Percentiles rank a stretch among this genome's conserved stretches.
Evolutionary conservation across 1,140 invertebrate species (phyloP).

Genomic region (Brachionus asplanchnoidis): DNA sequence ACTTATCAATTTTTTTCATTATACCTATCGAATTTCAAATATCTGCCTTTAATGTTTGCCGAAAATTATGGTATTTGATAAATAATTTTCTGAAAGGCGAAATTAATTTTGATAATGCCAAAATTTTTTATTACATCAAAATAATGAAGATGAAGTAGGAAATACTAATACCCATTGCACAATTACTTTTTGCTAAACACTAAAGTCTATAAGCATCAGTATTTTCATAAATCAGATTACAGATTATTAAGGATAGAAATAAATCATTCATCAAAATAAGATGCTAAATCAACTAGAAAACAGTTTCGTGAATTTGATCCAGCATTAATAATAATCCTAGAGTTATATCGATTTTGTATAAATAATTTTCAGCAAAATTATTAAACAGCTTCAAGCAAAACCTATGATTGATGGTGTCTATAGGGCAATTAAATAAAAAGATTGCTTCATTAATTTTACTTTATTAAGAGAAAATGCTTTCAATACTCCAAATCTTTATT

Average conservation of each 20-base stretch:
- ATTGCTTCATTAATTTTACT: neutral
- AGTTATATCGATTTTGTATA: neutral
- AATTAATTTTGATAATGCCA: neutral
- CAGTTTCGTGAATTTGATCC: neutral
- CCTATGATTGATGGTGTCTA: neutral
- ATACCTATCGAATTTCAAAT: neutral
- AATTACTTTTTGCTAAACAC: neutral
- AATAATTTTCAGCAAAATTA: neutral
- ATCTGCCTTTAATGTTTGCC: neutral
- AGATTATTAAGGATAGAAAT: neutral
- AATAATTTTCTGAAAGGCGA: neutral
- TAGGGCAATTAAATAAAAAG: neutral
- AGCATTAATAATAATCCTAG: neutral
- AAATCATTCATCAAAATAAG: neutral
- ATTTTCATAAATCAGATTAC: neutral
- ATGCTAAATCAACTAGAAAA: neutral
- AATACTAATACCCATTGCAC: neutral
- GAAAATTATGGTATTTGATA: neutral
- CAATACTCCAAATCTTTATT: neutral
- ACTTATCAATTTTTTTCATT: neutral
- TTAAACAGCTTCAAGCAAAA: neutral
- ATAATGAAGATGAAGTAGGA: neutral
- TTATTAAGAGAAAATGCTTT: neutral
- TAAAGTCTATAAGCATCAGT: neutral
- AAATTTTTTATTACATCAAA: neutral